Base-by-base conservation (phyloP, 2,888 invertebrate genomes). In the Exocentrus adspersus region DNA sequence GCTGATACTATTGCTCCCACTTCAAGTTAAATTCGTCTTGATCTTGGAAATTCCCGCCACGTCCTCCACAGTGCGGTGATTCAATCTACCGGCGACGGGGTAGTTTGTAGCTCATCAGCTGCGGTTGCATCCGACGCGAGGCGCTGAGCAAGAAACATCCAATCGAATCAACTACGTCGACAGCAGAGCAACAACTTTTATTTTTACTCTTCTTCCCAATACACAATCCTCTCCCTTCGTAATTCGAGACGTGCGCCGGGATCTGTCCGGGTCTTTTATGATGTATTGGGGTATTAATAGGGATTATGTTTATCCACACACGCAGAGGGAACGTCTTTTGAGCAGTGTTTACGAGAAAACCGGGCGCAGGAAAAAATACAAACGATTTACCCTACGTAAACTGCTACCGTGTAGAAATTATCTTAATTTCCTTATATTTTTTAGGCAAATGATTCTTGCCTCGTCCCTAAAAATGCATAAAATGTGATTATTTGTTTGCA, bases 81-180 rank as follows among this genome's bases (percentile, higher is more conserved):
- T 72, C 67, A 73, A 73, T 73, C 69, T 71, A 65, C 70, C 67
- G 69, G 64, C 58, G n/a, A n/a, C n/a, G n/a, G 64, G 74, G 70
- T 74, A 72, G 72, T 72, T 72, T 71, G 72, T 73, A 69, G 60
- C 68, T 73, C 72, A 73, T 74, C 73, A 74, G 71, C 45, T 28
- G 43, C 43, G 43, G 45, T 12, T 45, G 46, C 57, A 46, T 46
- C n/a, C n/a, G n/a, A n/a, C n/a, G n/a, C 57, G 16, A 19, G 20
- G 20, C 20, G 45, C 32, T 45, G 45, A 57, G 46, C 46, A 46
- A 20, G 46, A 32, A 57, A 57, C 46, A 46, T 57, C 46, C 32
- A 57, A 20, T 20, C 19, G 24, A 46, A 45, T 57, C 30, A 46
- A 57, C 45, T 46, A 46, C 20, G 37, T 37, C 9, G 51, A 30